These are phyloP conservation scores for Nestor notabilis DNA, from an alignment of 2,113 vertebrate species.

Conservation along the genomic window DNA sequence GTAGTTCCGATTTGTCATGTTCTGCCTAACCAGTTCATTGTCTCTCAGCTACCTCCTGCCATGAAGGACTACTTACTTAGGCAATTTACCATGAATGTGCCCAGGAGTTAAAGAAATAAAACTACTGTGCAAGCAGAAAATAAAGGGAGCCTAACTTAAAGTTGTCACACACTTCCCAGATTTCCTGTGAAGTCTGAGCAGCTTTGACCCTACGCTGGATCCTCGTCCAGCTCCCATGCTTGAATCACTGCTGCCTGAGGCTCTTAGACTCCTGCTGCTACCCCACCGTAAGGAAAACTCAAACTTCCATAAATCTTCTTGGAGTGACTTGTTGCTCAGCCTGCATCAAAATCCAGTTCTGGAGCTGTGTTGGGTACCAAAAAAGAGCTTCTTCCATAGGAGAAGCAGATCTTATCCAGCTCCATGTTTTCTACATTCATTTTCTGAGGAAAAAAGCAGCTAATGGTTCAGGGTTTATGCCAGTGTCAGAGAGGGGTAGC, in stretches of 20 bases:
- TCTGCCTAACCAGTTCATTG: not conserved
- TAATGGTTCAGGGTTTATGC: not conserved
- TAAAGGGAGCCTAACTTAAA: constrained; percentile 51
- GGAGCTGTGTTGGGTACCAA: not conserved
- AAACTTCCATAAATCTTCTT: constrained; percentile 35
- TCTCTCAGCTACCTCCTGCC: constrained; percentile 21
- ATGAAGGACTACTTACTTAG: not conserved
- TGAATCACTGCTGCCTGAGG: constrained; percentile 62
- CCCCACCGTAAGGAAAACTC: constrained; percentile 40
- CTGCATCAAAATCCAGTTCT: not conserved
- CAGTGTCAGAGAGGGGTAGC: not conserved
- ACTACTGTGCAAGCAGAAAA: not conserved
- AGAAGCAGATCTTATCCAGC: not conserved
- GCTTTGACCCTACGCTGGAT: constrained; percentile 51
- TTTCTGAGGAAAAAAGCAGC: constrained; percentile 9
- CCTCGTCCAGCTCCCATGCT: constrained; percentile 40
- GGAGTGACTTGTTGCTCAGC: not conserved
- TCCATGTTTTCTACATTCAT: not conserved
- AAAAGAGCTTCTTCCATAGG: not conserved
- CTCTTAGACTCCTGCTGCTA: constrained; percentile 49
- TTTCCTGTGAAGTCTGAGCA: constrained; percentile 61
- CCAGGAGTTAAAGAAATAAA: not conserved
- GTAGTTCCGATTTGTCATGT: not conserved
- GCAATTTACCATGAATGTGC: not conserved
- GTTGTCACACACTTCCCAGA: constrained; percentile 62